Conservation (phyloP, 2,888 invertebrate genomes). For the Amiota mariae region DNA sequence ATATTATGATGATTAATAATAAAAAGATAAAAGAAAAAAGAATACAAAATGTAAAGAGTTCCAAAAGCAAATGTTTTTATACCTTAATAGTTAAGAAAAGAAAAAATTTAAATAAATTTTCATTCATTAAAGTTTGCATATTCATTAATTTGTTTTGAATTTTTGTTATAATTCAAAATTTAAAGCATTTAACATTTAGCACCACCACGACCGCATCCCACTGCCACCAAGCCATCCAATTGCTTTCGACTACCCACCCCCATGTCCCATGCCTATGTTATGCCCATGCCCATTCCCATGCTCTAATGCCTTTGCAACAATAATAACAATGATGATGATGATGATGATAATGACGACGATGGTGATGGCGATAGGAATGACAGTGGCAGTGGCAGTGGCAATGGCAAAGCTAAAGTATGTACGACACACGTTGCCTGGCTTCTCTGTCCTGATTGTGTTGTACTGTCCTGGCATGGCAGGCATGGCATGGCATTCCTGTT, state of each 20-base stretch:
- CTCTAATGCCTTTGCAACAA: too few relatives aligned
- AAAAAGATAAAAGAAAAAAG: too few relatives aligned
- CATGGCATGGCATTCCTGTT: background rate
- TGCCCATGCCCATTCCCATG: too few relatives aligned
- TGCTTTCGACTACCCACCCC: background rate
- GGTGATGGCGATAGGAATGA: background rate
- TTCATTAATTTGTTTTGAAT: slow-evolving; percentile 31
- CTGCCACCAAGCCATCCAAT: background rate
- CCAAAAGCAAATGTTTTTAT: too few relatives aligned
- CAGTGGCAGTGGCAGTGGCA: background rate
- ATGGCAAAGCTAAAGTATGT: background rate
- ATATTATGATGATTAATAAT: too few relatives aligned
- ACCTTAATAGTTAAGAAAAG: too few relatives aligned
- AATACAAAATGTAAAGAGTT: too few relatives aligned
- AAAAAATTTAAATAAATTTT: too few relatives aligned
- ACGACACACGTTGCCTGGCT: slow-evolving; percentile 34
- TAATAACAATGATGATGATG: too few relatives aligned
- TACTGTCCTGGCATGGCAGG: background rate
- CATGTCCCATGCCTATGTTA: too few relatives aligned
- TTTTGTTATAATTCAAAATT: slow-evolving; percentile 34
- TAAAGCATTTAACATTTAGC: slow-evolving; percentile 22
- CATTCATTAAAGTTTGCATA: too few relatives aligned
- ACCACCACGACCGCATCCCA: background rate
- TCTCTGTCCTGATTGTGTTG: slow-evolving; percentile 2
- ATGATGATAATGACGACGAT: background rate